Conservation (phyloP, 2,113 vertebrate species). For the Todiramphus saurophagus region DNA sequence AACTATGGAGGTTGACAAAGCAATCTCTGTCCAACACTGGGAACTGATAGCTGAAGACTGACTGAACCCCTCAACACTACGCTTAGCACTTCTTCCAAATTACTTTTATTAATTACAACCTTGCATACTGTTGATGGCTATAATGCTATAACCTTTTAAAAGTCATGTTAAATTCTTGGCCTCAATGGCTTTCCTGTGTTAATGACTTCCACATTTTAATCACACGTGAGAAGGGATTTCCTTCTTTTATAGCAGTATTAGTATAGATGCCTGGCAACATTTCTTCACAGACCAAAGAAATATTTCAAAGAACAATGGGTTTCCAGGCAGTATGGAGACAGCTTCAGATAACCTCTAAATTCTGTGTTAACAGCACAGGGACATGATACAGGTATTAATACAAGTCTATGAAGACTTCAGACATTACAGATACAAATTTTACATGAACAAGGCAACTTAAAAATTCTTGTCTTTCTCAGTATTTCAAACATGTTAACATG, state of each 20-base stretch:
- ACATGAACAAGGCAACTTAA: background rate
- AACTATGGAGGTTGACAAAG: background rate
- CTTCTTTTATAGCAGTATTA: conserved; percentile 9
- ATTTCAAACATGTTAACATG: background rate
- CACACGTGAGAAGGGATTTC: background rate
- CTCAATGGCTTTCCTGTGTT: background rate
- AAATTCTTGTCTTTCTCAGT: background rate
- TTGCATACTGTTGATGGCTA: background rate
- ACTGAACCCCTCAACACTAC: background rate
- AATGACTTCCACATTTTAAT: conserved; percentile 50
- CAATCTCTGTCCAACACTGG: background rate
- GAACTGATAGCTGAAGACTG: background rate
- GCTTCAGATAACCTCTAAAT: background rate
- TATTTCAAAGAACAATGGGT: background rate
- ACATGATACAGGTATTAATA: background rate
- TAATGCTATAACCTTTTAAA: background rate
- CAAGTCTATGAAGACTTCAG: background rate
- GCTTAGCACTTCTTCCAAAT: background rate
- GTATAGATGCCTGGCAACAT: background rate
- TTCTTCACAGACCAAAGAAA: background rate
- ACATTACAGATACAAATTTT: background rate
- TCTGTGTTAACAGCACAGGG: background rate
- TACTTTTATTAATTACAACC: background rate
- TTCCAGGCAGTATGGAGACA: background rate
- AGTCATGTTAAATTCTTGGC: conserved; percentile 27